Conservation (phyloP, 2,888 invertebrate genomes). For the Drosophila diplacantha region DNA sequence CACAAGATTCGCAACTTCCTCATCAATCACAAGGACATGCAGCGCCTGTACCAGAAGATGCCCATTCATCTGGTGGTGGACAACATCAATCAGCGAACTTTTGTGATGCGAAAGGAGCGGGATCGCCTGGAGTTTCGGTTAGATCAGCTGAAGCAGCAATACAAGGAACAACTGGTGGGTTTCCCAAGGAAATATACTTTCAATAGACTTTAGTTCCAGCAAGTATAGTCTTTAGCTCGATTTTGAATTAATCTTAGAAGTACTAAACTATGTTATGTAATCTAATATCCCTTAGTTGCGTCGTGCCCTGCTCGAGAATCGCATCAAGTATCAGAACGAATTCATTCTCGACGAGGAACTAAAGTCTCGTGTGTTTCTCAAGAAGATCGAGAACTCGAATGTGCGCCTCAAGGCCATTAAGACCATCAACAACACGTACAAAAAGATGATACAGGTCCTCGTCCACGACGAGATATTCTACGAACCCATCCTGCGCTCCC, state of each 20-base stretch:
- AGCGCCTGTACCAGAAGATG: constrained; percentile 75
- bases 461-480: constrained; percentile 75
- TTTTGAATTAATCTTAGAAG: neutral
- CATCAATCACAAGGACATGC: constrained; percentile 74
- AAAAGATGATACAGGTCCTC: constrained; percentile 73
- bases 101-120: constrained; percentile 75
- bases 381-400: constrained; percentile 75
- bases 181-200: neutral
- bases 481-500: constrained; percentile 75
- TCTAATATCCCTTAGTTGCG: constrained; percentile 52
- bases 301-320: constrained; percentile 70
- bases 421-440: constrained; percentile 74
- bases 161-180: constrained; percentile 67
- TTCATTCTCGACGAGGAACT: constrained; percentile 72
- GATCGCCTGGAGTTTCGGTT: constrained; percentile 73
- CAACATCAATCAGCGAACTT: constrained; percentile 76
- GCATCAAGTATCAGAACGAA: constrained; percentile 74
- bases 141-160: constrained; percentile 60
- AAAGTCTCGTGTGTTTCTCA: constrained; percentile 65
- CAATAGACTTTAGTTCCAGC: too few species aligned
- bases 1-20: constrained; percentile 72
- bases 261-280: neutral
- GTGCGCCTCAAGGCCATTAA: constrained; percentile 75
- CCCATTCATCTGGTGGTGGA: constrained; percentile 74
- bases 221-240: neutral